Conservation (phyloP, 2,888 invertebrate species). For the Phyllotreta striolata region DNA sequence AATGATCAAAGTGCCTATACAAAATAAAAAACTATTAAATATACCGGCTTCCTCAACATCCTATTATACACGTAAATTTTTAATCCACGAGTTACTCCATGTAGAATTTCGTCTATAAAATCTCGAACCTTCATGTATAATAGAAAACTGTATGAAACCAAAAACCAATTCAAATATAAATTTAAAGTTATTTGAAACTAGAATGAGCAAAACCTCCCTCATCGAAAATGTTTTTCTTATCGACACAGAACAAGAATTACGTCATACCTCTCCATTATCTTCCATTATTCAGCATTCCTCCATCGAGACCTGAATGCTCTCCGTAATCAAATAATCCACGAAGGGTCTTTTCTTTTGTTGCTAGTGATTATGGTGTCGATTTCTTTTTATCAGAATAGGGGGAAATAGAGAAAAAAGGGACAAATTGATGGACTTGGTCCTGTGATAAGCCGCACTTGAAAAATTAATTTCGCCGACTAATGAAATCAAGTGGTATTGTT, state of each 20-base stretch:
- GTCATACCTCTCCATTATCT: slow-evolving; percentile 31
- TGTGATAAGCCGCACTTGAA: slow-evolving; percentile 26
- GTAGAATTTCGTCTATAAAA: too few species aligned
- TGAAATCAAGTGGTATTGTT: slow-evolving; percentile 31
- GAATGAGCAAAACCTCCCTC: too few species aligned
- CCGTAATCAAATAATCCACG: slow-evolving; percentile 34
- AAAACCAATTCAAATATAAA: too few species aligned
- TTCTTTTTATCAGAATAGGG: slow-evolving; percentile 27
- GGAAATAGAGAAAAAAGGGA: slow-evolving; percentile 17
- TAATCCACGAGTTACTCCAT: too few species aligned
- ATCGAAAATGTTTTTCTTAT: not conserved
- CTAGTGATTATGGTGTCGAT: slow-evolving; percentile 25
- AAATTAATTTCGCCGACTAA: slow-evolving; percentile 26
- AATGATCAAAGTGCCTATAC: too few species aligned
- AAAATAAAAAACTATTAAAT: too few species aligned
- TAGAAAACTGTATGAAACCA: too few species aligned
- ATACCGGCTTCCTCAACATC: too few species aligned
- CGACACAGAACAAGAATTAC: slow-evolving; percentile 17
- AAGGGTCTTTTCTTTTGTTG: slow-evolving; percentile 33
- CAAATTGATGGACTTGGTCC: slow-evolving; percentile 24
- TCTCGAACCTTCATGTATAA: too few species aligned
- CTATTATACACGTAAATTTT: too few species aligned
- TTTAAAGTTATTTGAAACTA: too few species aligned
- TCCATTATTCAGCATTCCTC: slow-evolving; percentile 34
- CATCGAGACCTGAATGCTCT: slow-evolving; percentile 25